Conservation (phyloP, 2,888 invertebrate genomes). For the Buathra laborator region DNA sequence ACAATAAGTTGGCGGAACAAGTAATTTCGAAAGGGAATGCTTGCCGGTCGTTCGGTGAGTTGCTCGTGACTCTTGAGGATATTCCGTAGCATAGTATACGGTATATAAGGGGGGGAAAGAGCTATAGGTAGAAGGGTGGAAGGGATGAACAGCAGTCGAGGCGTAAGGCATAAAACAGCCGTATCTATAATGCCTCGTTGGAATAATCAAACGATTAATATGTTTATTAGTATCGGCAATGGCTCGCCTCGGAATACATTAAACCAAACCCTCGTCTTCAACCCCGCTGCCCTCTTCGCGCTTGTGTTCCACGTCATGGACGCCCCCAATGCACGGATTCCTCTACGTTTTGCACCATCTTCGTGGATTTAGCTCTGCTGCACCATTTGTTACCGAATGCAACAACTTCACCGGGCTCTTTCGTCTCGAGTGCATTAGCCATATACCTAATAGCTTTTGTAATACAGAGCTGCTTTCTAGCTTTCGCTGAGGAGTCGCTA, state of each 20-base stretch:
- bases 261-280: constrained; percentile 65
- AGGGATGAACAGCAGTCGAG: constrained; percentile 73
- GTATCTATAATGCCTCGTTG: constrained; percentile 77
- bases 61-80: constrained; percentile 51
- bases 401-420: constrained; percentile 16
- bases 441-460: not conserved
- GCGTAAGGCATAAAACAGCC: constrained; percentile 75
- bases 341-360: constrained; percentile 26
- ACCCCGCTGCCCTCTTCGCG: constrained; percentile 19
- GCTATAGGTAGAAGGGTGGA: constrained; percentile 40
- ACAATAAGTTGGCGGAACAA: constrained; percentile 69
- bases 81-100: constrained; percentile 40
- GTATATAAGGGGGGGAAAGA: constrained; percentile 27
- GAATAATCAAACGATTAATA: constrained; percentile 82
- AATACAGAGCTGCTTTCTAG: not conserved
- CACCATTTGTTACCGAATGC: constrained; percentile 32
- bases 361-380: constrained; percentile 11
- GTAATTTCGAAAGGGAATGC: constrained; percentile 60
- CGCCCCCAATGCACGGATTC: constrained; percentile 33
- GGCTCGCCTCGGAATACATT: constrained; percentile 77
- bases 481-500: not conserved
- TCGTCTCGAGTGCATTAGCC: not conserved
- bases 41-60: constrained; percentile 31
- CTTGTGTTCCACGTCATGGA: constrained; percentile 35
- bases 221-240: constrained; percentile 81